Base-by-base conservation (phyloP, 1,140 invertebrate species). In the Ganaspis sp. region DNA sequence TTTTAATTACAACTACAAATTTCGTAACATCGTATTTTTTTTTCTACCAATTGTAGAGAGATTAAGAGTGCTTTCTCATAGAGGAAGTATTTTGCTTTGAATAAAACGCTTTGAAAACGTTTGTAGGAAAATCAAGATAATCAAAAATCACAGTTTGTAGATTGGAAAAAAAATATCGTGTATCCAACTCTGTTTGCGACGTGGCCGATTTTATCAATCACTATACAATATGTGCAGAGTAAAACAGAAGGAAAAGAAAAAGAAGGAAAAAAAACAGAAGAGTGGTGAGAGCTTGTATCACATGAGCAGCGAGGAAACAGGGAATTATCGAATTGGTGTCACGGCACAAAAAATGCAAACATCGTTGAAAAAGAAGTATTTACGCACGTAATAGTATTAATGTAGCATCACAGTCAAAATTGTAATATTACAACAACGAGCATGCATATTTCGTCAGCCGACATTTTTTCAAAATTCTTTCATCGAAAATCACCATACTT, bases 381-480 rank as follows among this genome's bases (percentile, higher is more conserved):
- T 71, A 77, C 26, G 69, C 81, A 84, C 42, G 42, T 71, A 82
- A 81, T 80, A 74, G 1, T 75, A 78, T 74, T 74, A 81, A 84
- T 80, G 77, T 83, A 83, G 77, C 79, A 84, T 83, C 81, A 84
- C 83, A 84, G 83, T 84, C 81, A 84, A 83, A 81, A 81, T 82
- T 69, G 78, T 81, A 84, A 76, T 83, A 80, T 80, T 81, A 84
- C 76, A 83, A 84, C 73, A 84, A 84, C 77, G 76, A 81, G 76
- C 71, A 81, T 84, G 81, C 77, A 81, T 80, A 75, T 81, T 81
- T 81, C 69, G 40, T 77, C 70, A 76, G 79, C 72, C 76, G 73
- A 54, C 29, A 21, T 76, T 74, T 75, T 74, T 45, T 40, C 38
- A 2, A 40, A 40, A 45, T 17, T 69, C n/a, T 64, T 58, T n/a